phyloP scores from a whole-genome alignment of 2,797 vertebrate genomes.

The Heliangelus exortis region DNA sequence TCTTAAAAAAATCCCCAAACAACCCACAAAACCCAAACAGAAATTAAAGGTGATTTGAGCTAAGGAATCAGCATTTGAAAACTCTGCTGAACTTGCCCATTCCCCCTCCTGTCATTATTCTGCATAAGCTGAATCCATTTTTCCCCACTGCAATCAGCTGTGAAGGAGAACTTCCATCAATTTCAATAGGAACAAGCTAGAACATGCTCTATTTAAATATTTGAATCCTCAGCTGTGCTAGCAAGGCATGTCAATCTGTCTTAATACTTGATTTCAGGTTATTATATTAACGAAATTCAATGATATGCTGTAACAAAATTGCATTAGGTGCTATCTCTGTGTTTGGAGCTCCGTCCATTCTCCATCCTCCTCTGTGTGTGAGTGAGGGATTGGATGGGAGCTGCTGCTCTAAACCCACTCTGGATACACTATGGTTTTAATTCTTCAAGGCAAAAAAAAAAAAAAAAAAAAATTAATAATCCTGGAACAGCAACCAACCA shows the following conservation, averaged over 20 bases:
- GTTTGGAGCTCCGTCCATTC: neutral
- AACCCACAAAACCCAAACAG: neutral
- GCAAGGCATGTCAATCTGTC: slow-evolving; percentile 19
- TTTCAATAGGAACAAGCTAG: slow-evolving; percentile 14
- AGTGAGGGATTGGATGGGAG: neutral
- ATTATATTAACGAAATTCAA: slow-evolving; percentile 48
- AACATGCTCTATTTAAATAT: slow-evolving; percentile 28
- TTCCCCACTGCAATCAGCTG: slow-evolving; percentile 1
- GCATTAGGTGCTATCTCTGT: slow-evolving; percentile 12
- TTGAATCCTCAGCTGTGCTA: slow-evolving; percentile 31
- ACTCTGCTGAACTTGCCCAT: neutral
- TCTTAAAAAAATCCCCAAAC: neutral
- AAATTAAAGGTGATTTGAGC: neutral
- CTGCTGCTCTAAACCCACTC: neutral
- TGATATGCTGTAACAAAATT: slow-evolving; percentile 16
- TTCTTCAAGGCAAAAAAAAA: neutral
- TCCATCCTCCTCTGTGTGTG: neutral
- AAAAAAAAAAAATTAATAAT: neutral
- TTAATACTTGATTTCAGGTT: slow-evolving; percentile 51
- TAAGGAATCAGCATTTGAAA: slow-evolving; percentile 9
- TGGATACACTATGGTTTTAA: neutral
- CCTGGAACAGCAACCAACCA: neutral
- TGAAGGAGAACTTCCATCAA: slow-evolving; percentile 29
- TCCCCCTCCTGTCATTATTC: neutral
- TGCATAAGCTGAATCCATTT: slow-evolving; percentile 22